phyloP scores from a whole-genome alignment of 2,888 invertebrate genomes.

The Camponotus fellah region DNA sequence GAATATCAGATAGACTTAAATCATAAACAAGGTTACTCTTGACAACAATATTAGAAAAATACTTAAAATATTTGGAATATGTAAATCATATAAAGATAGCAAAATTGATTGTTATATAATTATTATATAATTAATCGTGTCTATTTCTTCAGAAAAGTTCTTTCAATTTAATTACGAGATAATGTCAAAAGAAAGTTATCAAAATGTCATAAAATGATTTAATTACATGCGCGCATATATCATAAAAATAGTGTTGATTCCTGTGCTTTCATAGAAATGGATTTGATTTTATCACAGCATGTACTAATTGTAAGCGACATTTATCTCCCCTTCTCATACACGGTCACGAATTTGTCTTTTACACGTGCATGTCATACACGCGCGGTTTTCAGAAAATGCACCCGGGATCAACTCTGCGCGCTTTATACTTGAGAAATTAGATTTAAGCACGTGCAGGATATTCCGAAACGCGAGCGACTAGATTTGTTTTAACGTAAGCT shows the following conservation, averaged over 20 bases:
- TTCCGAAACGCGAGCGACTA: not conserved
- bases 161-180: not conserved
- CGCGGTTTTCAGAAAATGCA: conserved; percentile 27
- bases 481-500: not conserved
- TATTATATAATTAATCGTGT: not conserved
- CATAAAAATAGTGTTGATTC: not conserved
- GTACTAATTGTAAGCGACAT: conserved; percentile 2
- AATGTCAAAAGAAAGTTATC: not conserved
- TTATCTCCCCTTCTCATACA: not conserved
- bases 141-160: not conserved
- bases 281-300: conserved; percentile 2
- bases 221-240: not conserved
- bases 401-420: conserved; percentile 51
- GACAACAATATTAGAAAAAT: not conserved
- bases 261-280: not conserved
- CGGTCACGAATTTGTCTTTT: conserved; percentile 3
- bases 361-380: conserved; percentile 11
- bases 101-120: not conserved
- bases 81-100: not conserved
- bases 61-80: not conserved
- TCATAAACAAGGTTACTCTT: not conserved
- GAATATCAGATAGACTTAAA: not conserved
- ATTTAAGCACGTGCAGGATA: conserved; percentile 70
- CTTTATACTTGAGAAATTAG: conserved; percentile 76
- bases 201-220: not conserved